A percentile compares a stretch with the other conserved stretches of the same genome.
Conservation (phyloP, 2,888 invertebrate species). For the Napeogenes inachia region DNA sequence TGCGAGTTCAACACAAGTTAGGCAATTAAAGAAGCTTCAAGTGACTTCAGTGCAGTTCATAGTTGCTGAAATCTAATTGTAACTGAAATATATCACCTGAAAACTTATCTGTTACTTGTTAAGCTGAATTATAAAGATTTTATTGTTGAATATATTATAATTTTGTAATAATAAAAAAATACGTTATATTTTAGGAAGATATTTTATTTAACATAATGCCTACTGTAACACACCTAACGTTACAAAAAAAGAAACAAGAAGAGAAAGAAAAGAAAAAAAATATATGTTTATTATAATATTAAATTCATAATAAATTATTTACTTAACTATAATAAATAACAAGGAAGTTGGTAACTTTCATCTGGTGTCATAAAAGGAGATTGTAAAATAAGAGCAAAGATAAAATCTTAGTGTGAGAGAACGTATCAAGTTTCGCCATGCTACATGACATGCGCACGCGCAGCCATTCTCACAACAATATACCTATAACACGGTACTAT, state of each 20-base stretch:
- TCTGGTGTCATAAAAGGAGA: constrained; percentile 16
- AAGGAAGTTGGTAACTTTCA: constrained; percentile 20
- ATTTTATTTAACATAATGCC: no score
- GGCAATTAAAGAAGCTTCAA: constrained; percentile 6
- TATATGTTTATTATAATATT: no score
- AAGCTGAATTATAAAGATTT: background rate
- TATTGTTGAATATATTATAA: no score
- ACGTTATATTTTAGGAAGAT: no score
- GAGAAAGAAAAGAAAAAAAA: no score
- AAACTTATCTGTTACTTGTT: constrained; percentile 4
- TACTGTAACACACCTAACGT: no score
- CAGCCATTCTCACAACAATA: constrained; percentile 15
- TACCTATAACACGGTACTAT: background rate
- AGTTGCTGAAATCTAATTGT: constrained; percentile 6
- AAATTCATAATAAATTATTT: no score
- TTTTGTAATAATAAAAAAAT: no score
- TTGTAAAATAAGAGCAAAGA: constrained; percentile 28
- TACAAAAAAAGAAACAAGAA: no score
- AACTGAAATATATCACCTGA: constrained; percentile 4
- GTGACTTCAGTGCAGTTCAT: background rate
- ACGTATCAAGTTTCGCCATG: constrained; percentile 64
- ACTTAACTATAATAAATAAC: background rate
- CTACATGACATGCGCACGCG: constrained; percentile 36
- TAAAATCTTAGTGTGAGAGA: constrained; percentile 39
- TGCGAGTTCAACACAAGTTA: background rate